A percentile compares a stretch with the other conserved stretches of the same genome.
Conservation (phyloP, 1,140 invertebrate species). For the Lepidotrigona ventralis region DNA sequence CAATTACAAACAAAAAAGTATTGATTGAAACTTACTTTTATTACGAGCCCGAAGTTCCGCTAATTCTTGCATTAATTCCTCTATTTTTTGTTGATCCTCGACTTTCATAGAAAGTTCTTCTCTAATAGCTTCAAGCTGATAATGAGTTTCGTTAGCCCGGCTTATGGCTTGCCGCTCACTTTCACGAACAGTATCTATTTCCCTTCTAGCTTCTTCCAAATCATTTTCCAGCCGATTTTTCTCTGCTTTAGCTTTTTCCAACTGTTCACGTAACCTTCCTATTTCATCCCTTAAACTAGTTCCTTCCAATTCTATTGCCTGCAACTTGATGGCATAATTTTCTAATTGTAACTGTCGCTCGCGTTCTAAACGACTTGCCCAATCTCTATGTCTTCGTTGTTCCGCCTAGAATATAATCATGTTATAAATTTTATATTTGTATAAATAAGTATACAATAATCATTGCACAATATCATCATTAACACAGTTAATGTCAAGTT, state of each 20-base stretch:
- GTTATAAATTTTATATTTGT: not conserved
- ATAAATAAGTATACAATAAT: not conserved
- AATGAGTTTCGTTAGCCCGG: conserved; percentile 79
- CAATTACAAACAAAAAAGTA: not conserved
- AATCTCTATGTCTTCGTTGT: conserved; percentile 90
- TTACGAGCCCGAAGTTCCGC: conserved; percentile 86
- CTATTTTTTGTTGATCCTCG: conserved; percentile 83
- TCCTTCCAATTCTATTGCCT: conserved; percentile 89
- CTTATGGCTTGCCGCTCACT: conserved; percentile 77
- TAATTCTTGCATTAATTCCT: conserved; percentile 86
- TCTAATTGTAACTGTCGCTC: conserved; percentile 93
- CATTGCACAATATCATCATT: not conserved
- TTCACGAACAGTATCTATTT: conserved; percentile 73
- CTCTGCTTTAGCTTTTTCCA: conserved; percentile 83
- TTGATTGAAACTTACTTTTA: conserved; percentile 82
- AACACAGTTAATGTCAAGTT: not conserved
- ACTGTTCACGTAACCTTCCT: conserved; percentile 79
- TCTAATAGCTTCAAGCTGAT: conserved; percentile 76
- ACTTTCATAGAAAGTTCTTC: conserved; percentile 76
- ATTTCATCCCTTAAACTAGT: conserved; percentile 89
- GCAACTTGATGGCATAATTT: conserved; percentile 90
- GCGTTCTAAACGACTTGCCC: conserved; percentile 88
- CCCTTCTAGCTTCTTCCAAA: conserved; percentile 79
- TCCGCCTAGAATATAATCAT: conserved; percentile 83
- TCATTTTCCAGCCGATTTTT: conserved; percentile 82